Percentiles rank a stretch among this genome's conserved stretches.
phyloP scores from a whole-genome alignment of 2,888 invertebrate genomes.

The Pyralis farinalis region DNA sequence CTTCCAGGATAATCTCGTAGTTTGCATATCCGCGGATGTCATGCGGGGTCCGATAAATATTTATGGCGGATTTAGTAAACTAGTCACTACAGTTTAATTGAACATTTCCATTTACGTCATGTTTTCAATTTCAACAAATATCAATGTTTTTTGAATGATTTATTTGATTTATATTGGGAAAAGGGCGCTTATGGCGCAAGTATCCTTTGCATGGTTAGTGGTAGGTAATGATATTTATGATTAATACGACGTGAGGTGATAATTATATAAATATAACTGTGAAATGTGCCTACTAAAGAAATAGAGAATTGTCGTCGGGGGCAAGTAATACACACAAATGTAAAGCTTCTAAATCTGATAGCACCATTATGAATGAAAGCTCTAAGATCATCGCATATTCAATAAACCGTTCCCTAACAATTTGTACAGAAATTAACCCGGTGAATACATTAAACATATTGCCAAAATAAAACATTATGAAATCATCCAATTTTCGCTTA shows the following conservation, averaged over 20 bases:
- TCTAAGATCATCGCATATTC: conserved; percentile 9
- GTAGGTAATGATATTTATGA: too few species aligned
- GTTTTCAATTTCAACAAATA: background rate
- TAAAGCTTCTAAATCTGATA: conserved; percentile 9
- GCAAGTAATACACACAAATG: too few species aligned
- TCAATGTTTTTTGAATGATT: too few species aligned
- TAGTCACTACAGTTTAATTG: conserved; percentile 15
- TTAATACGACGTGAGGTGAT: too few species aligned
- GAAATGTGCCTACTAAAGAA: too few species aligned
- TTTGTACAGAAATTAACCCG: conserved; percentile 48
- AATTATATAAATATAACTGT: too few species aligned
- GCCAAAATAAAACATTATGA: conserved; percentile 59
- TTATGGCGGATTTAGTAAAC: conserved; percentile 30
- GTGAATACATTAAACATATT: conserved; percentile 49
- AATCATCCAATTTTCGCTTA: conserved; percentile 64
- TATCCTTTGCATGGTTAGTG: too few species aligned
- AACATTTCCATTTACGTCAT: conserved; percentile 4
- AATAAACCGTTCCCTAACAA: conserved; percentile 28
- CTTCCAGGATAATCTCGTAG: conserved; percentile 36
- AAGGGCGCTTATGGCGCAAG: too few species aligned
- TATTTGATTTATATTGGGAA: too few species aligned
- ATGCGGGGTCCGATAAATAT: conserved; percentile 26
- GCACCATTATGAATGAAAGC: too few species aligned
- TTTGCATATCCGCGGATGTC: conserved; percentile 32
- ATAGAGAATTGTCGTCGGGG: too few species aligned